Evolutionary conservation across 2,888 invertebrate genomes (phyloP), one percentile per base, ranked within the genome.

Genomic region (Zygaena filipendulae): DNA sequence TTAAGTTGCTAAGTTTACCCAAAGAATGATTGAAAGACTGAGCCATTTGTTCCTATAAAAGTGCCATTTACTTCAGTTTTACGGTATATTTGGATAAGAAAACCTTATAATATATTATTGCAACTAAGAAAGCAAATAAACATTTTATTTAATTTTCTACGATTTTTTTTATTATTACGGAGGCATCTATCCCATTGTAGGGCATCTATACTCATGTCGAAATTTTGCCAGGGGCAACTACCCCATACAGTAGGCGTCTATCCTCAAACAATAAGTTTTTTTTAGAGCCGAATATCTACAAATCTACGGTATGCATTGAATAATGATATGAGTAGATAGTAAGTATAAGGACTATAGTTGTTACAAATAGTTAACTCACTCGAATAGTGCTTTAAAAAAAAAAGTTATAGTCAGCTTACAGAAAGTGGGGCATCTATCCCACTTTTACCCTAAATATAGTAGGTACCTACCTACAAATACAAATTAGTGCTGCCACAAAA

Each of bases 241-340:
- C 27, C 31, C 31, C 31, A 31, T 31, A 27, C 21, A 31, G 26
- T 27, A 31, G 22, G 27, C 25, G 25, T 25, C 25, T 25, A 25
- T 25, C 25, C 28, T 13, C 32, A 25, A 32, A 27, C 27, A 32
- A 23, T 9, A 21, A 21, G 21, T 21, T 25, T 28, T 32, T 28
- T 32, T 32, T 27, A 32, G 18, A 32, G 32, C 32, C 28, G 28
- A 32, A 32, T 28, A 32, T 32, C 28, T 28, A 32, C 32, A 32
- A 28, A 32, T 32, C 32, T 28, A 32, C 32, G 21, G 32, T 32
- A 32, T 32, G 32, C 25, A 32, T 32, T 32, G 27, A 32, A n/a
- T n/a, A n/a, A n/a, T n/a, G n/a, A n/a, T n/a, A n/a, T n/a, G n/a
- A n/a, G n/a, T n/a, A n/a, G n/a, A n/a, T n/a, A n/a, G n/a, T n/a